phyloP scores from a whole-genome alignment of 2,797 vertebrate genomes.

The Leuciscus waleckii region DNA sequence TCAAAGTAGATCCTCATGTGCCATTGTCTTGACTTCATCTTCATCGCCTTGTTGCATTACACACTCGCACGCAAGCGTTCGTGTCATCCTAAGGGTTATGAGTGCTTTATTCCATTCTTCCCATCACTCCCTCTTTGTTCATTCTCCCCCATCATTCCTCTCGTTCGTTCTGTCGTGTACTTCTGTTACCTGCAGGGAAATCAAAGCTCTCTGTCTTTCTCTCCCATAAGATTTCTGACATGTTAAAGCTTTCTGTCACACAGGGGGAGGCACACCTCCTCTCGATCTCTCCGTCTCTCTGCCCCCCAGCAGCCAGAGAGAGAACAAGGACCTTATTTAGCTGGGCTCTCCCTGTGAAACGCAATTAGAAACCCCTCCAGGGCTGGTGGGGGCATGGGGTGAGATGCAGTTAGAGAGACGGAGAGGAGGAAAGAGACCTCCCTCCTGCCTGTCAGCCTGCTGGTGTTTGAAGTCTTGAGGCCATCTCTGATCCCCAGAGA shows the following conservation, averaged over 20 bases:
- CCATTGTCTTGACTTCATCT: conserved; percentile 44
- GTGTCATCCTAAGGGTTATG: conserved; percentile 53
- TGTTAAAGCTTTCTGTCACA: conserved; percentile 68
- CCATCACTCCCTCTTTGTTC: conserved; percentile 39
- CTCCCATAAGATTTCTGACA: conserved; percentile 65
- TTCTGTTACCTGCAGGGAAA: conserved; percentile 51
- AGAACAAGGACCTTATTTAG: conserved; percentile 80
- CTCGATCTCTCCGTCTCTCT: conserved; percentile 37
- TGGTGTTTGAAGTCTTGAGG: conserved; percentile 83
- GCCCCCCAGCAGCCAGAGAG: conserved; percentile 67
- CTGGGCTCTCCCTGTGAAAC: conserved; percentile 78
- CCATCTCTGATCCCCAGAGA: conserved; percentile 81
- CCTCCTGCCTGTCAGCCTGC: conserved; percentile 76
- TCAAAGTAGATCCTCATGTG: conserved; percentile 74
- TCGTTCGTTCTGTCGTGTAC: conserved; percentile 30
- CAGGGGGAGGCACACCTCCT: conserved; percentile 59
- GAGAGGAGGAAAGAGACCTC: conserved; percentile 68
- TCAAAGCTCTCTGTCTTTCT: conserved; percentile 37
- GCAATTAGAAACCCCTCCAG: conserved; percentile 79
- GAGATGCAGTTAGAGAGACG: conserved; percentile 63
- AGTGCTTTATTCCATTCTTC: conserved; percentile 46
- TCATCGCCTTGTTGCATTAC: conserved; percentile 1
- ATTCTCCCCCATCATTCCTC: conserved; percentile 48
- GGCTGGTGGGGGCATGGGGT: conserved; percentile 71
- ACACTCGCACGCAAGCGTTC: neutral